Conservation (phyloP, 2,113 vertebrate species). For the Mandrillus leucophaeus region DNA sequence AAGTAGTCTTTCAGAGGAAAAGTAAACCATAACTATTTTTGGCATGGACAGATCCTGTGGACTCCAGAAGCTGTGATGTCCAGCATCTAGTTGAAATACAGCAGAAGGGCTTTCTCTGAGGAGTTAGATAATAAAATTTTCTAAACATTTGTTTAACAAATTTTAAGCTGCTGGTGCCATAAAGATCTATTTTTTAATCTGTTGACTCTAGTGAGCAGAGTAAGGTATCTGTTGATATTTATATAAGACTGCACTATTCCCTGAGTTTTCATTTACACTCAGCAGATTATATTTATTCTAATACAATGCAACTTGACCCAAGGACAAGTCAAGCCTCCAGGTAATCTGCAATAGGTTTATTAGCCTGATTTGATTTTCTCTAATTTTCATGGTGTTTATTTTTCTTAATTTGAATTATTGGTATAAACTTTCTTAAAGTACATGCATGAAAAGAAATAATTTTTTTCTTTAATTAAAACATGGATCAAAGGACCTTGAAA, state of each 20-base stretch:
- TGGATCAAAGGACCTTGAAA: neutral
- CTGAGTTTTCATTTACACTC: neutral
- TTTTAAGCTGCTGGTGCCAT: neutral
- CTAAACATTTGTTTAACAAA: neutral
- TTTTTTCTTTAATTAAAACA: neutral
- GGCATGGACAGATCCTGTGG: neutral
- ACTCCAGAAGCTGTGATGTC: neutral
- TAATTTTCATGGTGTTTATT: constrained; percentile 4
- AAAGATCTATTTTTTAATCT: neutral
- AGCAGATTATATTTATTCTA: neutral
- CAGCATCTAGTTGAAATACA: neutral
- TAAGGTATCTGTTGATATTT: neutral
- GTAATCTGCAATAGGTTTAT: neutral
- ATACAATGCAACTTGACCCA: neutral
- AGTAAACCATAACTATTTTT: neutral
- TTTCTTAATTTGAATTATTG: constrained; percentile 6
- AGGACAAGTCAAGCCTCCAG: neutral
- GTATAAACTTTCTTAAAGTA: constrained; percentile 22
- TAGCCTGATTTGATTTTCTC: neutral
- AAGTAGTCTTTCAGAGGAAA: neutral
- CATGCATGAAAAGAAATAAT: neutral
- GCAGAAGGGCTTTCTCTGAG: neutral
- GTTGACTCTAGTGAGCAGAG: neutral
- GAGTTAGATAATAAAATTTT: neutral
- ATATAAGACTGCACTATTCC: neutral